These are phyloP conservation scores for Lissocephala sabroskyi DNA, from an alignment of 2,888 invertebrate species.

Conservation along the genomic window DNA sequence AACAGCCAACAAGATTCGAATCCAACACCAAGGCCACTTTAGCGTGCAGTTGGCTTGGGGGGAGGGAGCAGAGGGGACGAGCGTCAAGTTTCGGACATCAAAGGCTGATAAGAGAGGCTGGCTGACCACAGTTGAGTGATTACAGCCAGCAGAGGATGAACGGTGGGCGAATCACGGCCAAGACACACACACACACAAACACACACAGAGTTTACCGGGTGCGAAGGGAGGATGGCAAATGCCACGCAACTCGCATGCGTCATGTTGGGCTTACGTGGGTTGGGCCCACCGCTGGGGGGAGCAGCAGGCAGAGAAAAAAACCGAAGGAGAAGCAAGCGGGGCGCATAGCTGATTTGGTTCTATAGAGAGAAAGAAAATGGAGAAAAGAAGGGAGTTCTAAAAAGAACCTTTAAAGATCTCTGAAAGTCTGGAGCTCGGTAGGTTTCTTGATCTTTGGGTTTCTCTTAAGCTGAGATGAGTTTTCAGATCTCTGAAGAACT, in stretches of 20 bases:
- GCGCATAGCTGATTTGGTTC: too few relatives aligned
- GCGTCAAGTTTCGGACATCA: constrained; percentile 29
- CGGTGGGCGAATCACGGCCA: constrained; percentile 43
- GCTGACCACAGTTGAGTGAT: constrained; percentile 12
- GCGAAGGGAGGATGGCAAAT: not conserved
- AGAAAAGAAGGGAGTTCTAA: too few relatives aligned
- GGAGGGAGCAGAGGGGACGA: constrained; percentile 4
- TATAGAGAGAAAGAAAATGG: too few relatives aligned
- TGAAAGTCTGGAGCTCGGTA: too few relatives aligned
- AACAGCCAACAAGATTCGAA: not conserved
- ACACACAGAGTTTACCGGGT: not conserved
- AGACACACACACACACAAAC: constrained; percentile 1
- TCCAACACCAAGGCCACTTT: constrained; percentile 2
- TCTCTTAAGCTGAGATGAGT: too few relatives aligned
- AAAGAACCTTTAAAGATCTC: too few relatives aligned
- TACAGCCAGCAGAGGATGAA: constrained; percentile 9
- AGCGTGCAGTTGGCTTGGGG: not conserved
- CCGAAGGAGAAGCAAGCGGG: too few relatives aligned
- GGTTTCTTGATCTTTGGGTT: too few relatives aligned
- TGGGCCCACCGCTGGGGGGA: too few relatives aligned
- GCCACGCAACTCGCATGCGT: constrained; percentile 34
- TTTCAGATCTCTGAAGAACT: too few relatives aligned
- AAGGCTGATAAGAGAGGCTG: constrained; percentile 20
- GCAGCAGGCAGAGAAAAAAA: too few relatives aligned
- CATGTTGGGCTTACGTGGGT: constrained; percentile 25